Conservation (phyloP, 1,140 invertebrate genomes). For the Heterodera carotae region DNA sequence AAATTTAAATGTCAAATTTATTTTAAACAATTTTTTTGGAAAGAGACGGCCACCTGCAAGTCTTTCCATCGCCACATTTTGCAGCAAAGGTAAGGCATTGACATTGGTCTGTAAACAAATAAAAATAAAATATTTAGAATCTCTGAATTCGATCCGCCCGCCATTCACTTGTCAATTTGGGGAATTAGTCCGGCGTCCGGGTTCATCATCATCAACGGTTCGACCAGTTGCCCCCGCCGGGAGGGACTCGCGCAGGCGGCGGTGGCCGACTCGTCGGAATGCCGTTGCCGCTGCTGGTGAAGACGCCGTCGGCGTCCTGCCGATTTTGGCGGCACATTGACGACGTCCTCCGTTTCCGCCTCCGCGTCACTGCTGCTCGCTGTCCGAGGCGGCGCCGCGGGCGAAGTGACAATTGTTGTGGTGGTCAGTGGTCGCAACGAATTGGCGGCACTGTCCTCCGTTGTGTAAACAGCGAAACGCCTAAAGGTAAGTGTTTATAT, state of each 20-base stretch:
- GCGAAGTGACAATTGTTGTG: not conserved
- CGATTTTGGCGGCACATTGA: not conserved
- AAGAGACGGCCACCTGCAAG: constrained; percentile 48
- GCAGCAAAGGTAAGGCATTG: constrained; percentile 65
- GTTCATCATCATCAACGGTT: constrained; percentile 12
- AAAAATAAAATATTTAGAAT: constrained; percentile 6
- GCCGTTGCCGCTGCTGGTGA: constrained; percentile 13
- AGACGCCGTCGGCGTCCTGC: not conserved
- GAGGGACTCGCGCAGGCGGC: not conserved
- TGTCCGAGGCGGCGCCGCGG: not conserved
- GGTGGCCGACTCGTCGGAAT: not conserved
- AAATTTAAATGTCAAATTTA: too few species aligned
- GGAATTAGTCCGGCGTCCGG: constrained; percentile 60
- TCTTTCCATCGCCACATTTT: constrained; percentile 65
- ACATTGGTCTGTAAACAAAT: constrained; percentile 37
- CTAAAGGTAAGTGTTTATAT: not conserved
- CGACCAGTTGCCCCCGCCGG: not conserved
- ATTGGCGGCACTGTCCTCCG: not conserved
- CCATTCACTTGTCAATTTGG: constrained; percentile 55
- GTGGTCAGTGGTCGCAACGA: not conserved
- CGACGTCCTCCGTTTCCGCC: not conserved
- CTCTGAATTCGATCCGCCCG: not conserved
- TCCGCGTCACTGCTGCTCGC: not conserved
- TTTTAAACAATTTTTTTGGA: constrained; percentile 41
- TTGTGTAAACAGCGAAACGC: not conserved